Evolutionary conservation across 2,888 invertebrate genomes (phyloP), one percentile per base, ranked within the genome.

Genomic region (Caenorhabditis sulstoni): DNA sequence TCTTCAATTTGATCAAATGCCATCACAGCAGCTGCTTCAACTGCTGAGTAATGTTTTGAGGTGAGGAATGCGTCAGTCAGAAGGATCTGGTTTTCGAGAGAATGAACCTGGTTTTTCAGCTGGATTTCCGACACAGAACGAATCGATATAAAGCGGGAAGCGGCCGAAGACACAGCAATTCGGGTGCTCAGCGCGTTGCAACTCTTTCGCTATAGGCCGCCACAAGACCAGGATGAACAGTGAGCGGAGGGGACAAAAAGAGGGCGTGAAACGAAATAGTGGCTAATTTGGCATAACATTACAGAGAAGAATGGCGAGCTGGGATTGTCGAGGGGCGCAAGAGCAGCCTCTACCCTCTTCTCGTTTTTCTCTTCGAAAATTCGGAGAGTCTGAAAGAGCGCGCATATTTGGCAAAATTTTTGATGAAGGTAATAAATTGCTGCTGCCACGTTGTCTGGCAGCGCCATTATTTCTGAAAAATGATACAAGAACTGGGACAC

Each of bases 1-100:
- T 78, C 94, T 96, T 87, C 94, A 94, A 84, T 95, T 96, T 91
- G 95, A 95, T 91, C 93, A 94, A 5, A 91, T 95, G 75, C 93
- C 93, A 78, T 93, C 94, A 53, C 93, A 94, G 80, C 94, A 94
- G 88, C 92, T 95, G 73, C 91, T 96, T 20, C 95, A 93, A 91
- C 92, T 95, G 80, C 91, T 95, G 22, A 93, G 93, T 84, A 94
- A 95, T 92, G 93, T 95, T n/a, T 92, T 95, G 52, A 93, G 83
- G 86, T 84, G 16, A 59, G 53, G 58, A 22, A 39, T 53, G 35
- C 22, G 44, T 14, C 29, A 45, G 35, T 5, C n/a, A 37, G 50
- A 50, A 22, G n/a, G 62, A 47, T 35, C 11, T 37, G 41, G 41
- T 11, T 41, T 4, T 8, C 37, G 8, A 23, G 14, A 18, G 16